Evolutionary conservation across 2,113 vertebrate species (phyloP).

Genomic region (Psittacula cyanocephala): DNA sequence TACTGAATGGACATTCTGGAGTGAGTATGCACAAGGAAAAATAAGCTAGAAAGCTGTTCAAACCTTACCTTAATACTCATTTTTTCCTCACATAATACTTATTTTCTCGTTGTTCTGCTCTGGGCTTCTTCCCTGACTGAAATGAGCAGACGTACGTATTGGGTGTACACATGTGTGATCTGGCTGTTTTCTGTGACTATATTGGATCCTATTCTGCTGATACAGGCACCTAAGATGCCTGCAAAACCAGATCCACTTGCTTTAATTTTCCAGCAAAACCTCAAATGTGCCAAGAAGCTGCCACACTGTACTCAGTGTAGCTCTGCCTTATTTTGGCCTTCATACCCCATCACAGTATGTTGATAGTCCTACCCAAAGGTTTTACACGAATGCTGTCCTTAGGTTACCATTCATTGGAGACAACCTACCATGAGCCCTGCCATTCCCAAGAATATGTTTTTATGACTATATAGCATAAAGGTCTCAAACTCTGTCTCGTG

Average conservation of each 20-base stretch:
- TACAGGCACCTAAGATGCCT: not conserved
- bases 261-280: not conserved
- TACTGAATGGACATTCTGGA: not conserved
- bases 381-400: not conserved
- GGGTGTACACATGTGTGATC: not conserved
- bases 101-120: not conserved
- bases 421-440: accelerated
- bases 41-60: not conserved
- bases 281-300: not conserved
- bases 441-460: not conserved
- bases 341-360: not conserved
- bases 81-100: not conserved
- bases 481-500: not conserved
- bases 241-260: not conserved
- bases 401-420: not conserved
- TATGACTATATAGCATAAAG: not conserved
- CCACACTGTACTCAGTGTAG: not conserved
- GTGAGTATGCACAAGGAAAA: not conserved
- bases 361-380: not conserved
- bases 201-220: not conserved
- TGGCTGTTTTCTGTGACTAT: not conserved
- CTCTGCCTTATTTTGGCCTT: not conserved
- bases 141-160: not conserved
- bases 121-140: not conserved
- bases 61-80: not conserved